Base-by-base conservation (phyloP, 2,888 invertebrate genomes). In the Drosophila koepferae region DNA sequence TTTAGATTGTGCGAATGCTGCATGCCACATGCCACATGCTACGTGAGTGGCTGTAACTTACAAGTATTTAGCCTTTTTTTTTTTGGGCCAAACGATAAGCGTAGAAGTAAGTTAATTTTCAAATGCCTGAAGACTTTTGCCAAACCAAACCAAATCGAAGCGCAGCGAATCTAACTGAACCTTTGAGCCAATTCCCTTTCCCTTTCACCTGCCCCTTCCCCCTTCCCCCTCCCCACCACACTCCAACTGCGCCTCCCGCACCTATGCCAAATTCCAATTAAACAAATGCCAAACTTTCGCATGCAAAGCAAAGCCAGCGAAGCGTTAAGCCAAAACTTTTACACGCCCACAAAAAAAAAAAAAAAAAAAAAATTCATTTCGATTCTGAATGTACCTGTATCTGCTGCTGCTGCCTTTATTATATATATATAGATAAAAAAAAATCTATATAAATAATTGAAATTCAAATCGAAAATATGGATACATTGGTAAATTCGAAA, bases 231-330 rank as follows among this genome's bases (percentile, higher is more conserved):
- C n/a, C 2, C 6, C 3, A 2, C 7, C 9, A 38, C 20, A 1
- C 20, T 31, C 31, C 8, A 7, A 38, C 6, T 14, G 38, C 38
- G 16, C 23, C 40, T 43, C 16, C 56, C 6, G 49, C 65, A 75
- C 75, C 75, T 75, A 60, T 63, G 56, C 9, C 59, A 78, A 85
- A 85, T 87, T 84, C 83, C 87, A 84, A 84, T 84, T 84, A 84
- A 84, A 87, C 85, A 86, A 83, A 86, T 86, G 82, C 87, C 80
- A 82, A 84, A 84, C 78, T 84, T 84, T 86, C 63, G 54, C 51
- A 80, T 71, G 74, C 68, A 80, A 77, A 77, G 68, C 79, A 68
- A 72, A 66, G 59, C 60, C 81, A 69, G 31, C 70, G 74, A 77
- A 74, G 82, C 82, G 84, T 68, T 63, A 56, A 77, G 60, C 63